Evolutionary conservation across 1,140 invertebrate genomes (phyloP), one percentile per base, ranked within the genome.

Genomic region (Drosophila kohkoa): DNA sequence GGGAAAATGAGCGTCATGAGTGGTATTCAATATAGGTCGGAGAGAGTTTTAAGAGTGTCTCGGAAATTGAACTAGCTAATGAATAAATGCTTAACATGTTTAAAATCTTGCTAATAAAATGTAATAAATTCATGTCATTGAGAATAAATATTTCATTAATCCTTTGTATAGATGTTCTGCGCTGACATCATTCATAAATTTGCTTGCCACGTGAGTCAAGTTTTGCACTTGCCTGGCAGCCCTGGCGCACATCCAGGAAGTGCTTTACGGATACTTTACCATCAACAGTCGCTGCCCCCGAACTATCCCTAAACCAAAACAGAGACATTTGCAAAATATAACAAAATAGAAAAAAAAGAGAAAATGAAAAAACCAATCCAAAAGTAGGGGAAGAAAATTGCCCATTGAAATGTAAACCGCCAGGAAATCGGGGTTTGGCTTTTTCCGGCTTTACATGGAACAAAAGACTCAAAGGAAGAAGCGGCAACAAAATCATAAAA

Each of bases 351-450:
- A 38, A 71, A 25, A 62, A 32, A 58, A 25, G 49, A 55, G 48
- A 55, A 38, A 60, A 68, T 35, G 48, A 60, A 57, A 69, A 70
- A 58, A 57, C 49, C 67, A 75, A 58, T 70, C 52, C 60, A 46
- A 41, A 62, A 38, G 51, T 62, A 69, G 59, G 70, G 45, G 52
- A 60, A 73, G 63, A 87, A 89, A 85, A 89, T 89, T 89, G 85
- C 81, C 85, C 81, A 89, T 89, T 89, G 85, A 89, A 89, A 89
- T 89, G 85, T 89, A 89, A 89, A 89, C 85, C 81, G 81, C 81
- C 81, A 89, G 85, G 85, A 89, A 89, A 89, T 89, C 85, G 86
- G 85, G 85, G 85, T 89, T 89, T 89, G 85, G 85, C 85, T 89
- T 89, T 86, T 89, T 89, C 85, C 85, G 85, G 85, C 85, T 89